These are phyloP conservation scores for Lateolabrax maculatus DNA, from an alignment of 2,797 vertebrate species.

Conservation along the genomic window DNA sequence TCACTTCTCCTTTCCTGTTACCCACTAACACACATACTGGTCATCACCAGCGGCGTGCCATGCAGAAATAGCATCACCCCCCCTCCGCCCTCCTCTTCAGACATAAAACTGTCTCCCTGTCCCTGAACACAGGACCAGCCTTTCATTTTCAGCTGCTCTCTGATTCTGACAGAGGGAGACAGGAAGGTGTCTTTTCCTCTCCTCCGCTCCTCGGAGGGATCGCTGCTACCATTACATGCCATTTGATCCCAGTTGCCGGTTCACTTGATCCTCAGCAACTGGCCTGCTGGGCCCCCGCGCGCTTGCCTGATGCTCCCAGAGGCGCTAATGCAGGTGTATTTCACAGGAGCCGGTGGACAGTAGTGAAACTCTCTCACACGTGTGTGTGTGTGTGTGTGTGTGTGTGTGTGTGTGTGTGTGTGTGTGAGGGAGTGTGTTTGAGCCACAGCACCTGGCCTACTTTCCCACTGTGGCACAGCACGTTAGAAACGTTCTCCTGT, in stretches of 20 bases:
- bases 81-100: slow-evolving; percentile 60
- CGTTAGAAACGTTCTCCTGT: slow-evolving; percentile 50
- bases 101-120: slow-evolving; percentile 68
- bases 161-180: slow-evolving; percentile 51
- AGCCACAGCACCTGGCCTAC: slow-evolving; percentile 67
- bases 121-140: slow-evolving; percentile 59
- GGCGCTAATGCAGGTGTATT: slow-evolving; percentile 81
- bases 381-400: slow-evolving; percentile 13
- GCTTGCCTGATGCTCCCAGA: slow-evolving; percentile 41
- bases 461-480: slow-evolving; percentile 53
- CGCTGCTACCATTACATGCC: slow-evolving; percentile 62
- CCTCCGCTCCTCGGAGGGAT: slow-evolving; percentile 37
- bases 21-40: slow-evolving; percentile 80
- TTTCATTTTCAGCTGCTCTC: slow-evolving; percentile 61
- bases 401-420: slow-evolving; percentile 22
- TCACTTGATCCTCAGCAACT: slow-evolving; percentile 59
- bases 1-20: slow-evolving; percentile 73
- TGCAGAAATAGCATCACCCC: slow-evolving; percentile 72
- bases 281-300: slow-evolving; percentile 7
- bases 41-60: slow-evolving; percentile 66
- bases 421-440: slow-evolving; percentile 36
- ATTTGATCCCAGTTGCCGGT: slow-evolving; percentile 69
- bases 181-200: slow-evolving; percentile 45
- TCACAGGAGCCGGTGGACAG: slow-evolving; percentile 53
- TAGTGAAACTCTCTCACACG: slow-evolving; percentile 35